Percentiles rank a stretch among this genome's conserved stretches.
phyloP scores from a whole-genome alignment of 2,113 vertebrate genomes.

The Anas platyrhynchos region DNA sequence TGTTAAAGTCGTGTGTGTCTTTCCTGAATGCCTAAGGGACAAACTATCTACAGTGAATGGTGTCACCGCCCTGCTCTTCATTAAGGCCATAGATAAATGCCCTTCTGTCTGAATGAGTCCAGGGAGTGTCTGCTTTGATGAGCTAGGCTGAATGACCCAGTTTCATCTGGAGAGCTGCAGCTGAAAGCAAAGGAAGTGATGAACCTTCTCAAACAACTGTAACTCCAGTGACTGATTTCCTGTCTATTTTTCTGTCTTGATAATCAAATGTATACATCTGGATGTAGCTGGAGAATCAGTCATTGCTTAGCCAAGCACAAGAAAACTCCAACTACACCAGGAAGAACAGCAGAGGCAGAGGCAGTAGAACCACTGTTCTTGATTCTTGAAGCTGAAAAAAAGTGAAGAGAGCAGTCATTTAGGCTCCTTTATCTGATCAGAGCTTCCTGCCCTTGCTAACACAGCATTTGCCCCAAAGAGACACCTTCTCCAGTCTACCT shows the following conservation, averaged over 20 bases:
- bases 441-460: neutral
- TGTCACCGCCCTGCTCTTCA: neutral
- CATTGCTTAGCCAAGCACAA: neutral
- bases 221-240: neutral
- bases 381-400: slow-evolving; percentile 51
- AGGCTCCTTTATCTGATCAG: neutral
- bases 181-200: neutral
- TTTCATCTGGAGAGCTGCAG: neutral
- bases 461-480: neutral
- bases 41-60: neutral
- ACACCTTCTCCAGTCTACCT: neutral
- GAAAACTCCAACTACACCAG: neutral
- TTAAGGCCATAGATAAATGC: neutral
- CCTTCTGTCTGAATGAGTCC: neutral
- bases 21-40: neutral
- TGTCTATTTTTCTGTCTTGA: neutral
- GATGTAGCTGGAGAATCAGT: neutral
- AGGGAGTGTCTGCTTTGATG: neutral
- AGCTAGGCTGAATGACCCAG: neutral
- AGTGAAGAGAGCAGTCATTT: neutral
- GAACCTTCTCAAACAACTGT: neutral
- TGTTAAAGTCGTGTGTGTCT: neutral
- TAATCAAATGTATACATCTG: neutral
- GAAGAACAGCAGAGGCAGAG: neutral
- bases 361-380: neutral